Percentiles rank a stretch among this genome's conserved stretches.
phyloP scores from a whole-genome alignment of 30 jellyfish, hydroid and myxozoan genomes.

The Pelagia noctiluca region DNA sequence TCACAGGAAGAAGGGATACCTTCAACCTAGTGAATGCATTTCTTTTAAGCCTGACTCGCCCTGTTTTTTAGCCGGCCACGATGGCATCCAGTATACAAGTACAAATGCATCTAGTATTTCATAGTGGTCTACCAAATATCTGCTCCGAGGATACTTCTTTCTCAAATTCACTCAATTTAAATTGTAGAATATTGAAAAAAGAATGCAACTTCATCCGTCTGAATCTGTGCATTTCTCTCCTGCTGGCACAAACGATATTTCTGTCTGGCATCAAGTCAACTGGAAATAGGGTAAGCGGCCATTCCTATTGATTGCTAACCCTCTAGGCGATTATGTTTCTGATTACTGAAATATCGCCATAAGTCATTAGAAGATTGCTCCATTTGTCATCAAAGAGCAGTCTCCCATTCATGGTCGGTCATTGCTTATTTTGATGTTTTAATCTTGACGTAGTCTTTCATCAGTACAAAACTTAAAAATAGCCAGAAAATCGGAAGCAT shows the following conservation, averaged over 20 bases:
- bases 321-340: neutral
- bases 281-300: constrained; percentile 27
- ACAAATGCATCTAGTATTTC: neutral
- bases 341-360: neutral
- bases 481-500: too few relatives aligned
- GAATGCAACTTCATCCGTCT: constrained; percentile 55
- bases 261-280: constrained; percentile 62
- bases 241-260: constrained; percentile 63
- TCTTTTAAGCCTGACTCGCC: too few relatives aligned
- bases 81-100: too few relatives aligned
- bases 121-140: neutral
- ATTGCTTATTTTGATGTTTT: too few relatives aligned
- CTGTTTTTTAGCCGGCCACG: too few relatives aligned
- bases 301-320: neutral
- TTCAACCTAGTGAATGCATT: too few relatives aligned
- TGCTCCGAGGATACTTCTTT: neutral
- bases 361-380: too few relatives aligned
- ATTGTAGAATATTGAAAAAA: constrained; percentile 11
- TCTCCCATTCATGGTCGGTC: too few relatives aligned
- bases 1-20: too few relatives aligned
- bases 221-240: constrained; percentile 44
- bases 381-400: too few relatives aligned
- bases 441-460: too few relatives aligned
- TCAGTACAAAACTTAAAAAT: too few relatives aligned
- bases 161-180: neutral